phyloP scores from a whole-genome alignment of 2,888 invertebrate genomes.

The Chorisops tibialis region DNA sequence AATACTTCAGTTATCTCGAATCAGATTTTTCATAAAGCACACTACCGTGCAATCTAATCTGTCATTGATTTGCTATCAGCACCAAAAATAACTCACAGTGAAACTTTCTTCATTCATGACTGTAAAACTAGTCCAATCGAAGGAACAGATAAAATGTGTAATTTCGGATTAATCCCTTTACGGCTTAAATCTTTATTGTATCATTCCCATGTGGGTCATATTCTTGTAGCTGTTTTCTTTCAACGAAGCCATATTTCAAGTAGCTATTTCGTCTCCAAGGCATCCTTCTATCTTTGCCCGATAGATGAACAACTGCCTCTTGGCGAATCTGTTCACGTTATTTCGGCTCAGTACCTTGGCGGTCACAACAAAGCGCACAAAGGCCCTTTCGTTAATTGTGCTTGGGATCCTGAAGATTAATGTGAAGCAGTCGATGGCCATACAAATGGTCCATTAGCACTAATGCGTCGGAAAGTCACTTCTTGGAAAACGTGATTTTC shows the following conservation, averaged over 20 bases:
- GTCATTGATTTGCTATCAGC: no score
- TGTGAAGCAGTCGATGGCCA: neutral
- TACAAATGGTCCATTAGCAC: neutral
- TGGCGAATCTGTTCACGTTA: no score
- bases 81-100: no score
- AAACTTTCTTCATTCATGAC: neutral
- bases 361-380: no score
- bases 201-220: neutral
- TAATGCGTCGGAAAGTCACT: no score
- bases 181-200: neutral
- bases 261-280: neutral
- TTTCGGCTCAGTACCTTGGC: no score
- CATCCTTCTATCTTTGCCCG: neutral
- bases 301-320: no score
- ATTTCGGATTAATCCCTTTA: neutral
- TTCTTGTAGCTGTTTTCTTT: neutral
- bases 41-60: no score
- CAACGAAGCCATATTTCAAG: neutral
- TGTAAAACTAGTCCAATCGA: conserved; percentile 1
- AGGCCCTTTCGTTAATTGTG: neutral
- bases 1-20: no score
- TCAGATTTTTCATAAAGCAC: no score
- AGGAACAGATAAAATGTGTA: neutral
- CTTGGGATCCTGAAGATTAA: neutral
- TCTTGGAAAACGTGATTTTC: no score